Base-by-base conservation (phyloP, 2,113 vertebrate species). In the Eleginops maclovinus region DNA sequence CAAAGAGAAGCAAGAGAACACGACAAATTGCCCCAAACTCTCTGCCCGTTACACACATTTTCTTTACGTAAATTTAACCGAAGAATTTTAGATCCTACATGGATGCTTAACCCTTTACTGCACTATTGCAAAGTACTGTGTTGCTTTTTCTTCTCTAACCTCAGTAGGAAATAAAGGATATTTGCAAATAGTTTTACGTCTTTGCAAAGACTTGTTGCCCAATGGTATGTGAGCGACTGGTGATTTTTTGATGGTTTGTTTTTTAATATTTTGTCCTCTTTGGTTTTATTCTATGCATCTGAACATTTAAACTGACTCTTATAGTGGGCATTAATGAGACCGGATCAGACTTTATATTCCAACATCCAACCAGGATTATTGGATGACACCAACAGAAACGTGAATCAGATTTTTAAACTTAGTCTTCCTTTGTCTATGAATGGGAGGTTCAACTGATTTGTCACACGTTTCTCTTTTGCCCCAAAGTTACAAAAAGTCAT, bases 81-180 rank as follows among this genome's bases (percentile, higher is more conserved):
- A 51, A 40, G 24, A 75, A 31, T 85, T 82, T 41, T 60, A 43
- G 43, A 43, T 83, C 47, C 51, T 43, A 19, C 46, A 50, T 13
- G 59, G 74, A 81, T 56, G 24, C 17, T 81, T 78, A 77, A 87
- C 81, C 74, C 72, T 89, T 90, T 87, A 83, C 87, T 90, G 79
- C 80, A 77, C 73, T 78, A 9, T 60, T 22, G 26, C 17, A 64
- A 65, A 55, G 44, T 21, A 61, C 1, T 17, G 8, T 50, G 13
- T 46, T 66, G 24, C 9, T 50, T 40, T 77, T 80, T 72, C 43
- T 62, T 51, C 1, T 15, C 46, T 40, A 13, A 58, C 4, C 22
- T 44, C 6, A 53, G 44, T 16, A 51, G n/a, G 3, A 76, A 85
- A 56, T 53, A 53, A 26, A 66, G 4, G 67, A 58, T 24, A 43